Percentiles rank a stretch among this genome's conserved stretches.
Conservation (phyloP, 2,797 vertebrate genomes). For the Linurgus olivaceus region DNA sequence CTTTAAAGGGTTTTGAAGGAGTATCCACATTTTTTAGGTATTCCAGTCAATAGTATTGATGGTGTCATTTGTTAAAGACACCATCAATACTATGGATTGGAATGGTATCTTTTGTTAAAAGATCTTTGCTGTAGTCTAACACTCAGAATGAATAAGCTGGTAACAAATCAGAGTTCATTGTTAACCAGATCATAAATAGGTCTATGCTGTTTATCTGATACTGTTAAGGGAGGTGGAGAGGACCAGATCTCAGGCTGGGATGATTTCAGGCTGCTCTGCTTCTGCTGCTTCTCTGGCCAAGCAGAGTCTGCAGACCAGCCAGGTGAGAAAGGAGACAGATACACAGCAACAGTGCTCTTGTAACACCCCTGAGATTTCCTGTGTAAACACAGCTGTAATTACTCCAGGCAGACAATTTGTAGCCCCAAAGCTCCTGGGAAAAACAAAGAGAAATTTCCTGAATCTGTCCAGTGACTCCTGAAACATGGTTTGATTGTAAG, state of each 20-base stretch:
- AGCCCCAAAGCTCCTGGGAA: not conserved
- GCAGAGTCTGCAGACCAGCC: not conserved
- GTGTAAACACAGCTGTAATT: not conserved
- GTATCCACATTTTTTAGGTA: not conserved
- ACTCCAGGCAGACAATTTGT: not conserved
- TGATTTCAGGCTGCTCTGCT: not conserved
- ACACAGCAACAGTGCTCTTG: not conserved
- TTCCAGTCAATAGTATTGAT: not conserved
- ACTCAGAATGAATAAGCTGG: not conserved
- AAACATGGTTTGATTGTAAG: not conserved
- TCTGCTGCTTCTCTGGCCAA: not conserved
- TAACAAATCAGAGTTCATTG: not conserved
- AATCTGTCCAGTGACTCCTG: not conserved
- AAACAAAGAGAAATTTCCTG: not conserved
- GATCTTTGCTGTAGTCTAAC: not conserved
- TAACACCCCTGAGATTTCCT: not conserved
- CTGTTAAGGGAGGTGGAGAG: not conserved
- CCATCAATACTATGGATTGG: not conserved
- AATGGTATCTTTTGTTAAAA: not conserved
- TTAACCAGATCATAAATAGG: not conserved
- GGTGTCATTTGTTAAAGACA: not conserved
- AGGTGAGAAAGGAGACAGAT: not conserved
- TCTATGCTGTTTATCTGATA: not conserved
- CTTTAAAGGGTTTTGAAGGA: not conserved
- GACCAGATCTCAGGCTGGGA: not conserved